Evolutionary conservation across 2,888 invertebrate genomes (phyloP).

Genomic region (Euspilapteryx auroguttella): DNA sequence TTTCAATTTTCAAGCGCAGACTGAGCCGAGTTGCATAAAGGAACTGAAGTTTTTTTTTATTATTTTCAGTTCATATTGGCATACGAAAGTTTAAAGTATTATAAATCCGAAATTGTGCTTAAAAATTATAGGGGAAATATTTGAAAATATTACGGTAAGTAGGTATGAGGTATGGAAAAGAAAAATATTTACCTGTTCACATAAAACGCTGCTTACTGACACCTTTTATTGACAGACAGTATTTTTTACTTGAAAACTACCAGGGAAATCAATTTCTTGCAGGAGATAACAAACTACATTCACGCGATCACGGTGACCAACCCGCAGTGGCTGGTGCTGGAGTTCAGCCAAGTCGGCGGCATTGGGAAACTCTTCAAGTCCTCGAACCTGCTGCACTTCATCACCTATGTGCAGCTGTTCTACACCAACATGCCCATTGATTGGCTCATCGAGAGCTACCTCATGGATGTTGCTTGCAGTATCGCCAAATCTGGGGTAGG

Average conservation of each 20-base stretch:
- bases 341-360: conserved; percentile 93
- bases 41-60: no score
- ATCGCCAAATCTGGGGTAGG: conserved; percentile 74
- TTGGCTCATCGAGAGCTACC: conserved; percentile 90
- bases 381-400: conserved; percentile 80
- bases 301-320: conserved; percentile 12
- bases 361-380: conserved; percentile 95
- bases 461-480: conserved; percentile 88
- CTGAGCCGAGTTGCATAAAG: no score
- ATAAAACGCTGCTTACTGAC: no score
- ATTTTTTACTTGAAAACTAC: no score
- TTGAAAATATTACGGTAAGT: no score
- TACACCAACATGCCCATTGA: conserved; percentile 96
- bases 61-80: no score
- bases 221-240: no score
- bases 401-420: conserved; percentile 93
- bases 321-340: conserved; percentile 89
- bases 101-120: no score
- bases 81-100: no score
- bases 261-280: no score
- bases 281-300: conserved; percentile 27
- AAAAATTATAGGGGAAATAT: no score
- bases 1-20: no score
- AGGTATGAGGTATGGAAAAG: conserved; percentile 20
- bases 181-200: neutral